Conservation (phyloP, 2,888 invertebrate species). For the Dromius quadrimaculatus region DNA sequence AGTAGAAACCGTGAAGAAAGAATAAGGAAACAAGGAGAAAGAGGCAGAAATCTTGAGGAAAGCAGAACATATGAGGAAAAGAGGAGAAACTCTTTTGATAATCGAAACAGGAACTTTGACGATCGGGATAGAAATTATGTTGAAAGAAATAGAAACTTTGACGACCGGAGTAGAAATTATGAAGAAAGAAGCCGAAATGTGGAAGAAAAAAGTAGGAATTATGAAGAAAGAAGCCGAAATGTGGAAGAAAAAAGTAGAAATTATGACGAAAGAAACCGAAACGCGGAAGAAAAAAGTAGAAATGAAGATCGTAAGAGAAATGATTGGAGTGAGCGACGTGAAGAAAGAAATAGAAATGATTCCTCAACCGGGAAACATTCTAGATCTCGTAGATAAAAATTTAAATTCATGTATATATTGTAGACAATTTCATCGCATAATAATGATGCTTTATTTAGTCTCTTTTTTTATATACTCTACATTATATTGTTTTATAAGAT, state of each 20-base stretch:
- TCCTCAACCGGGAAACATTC: slow-evolving; percentile 6
- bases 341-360: not conserved
- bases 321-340: not conserved
- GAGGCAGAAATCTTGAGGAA: slow-evolving; percentile 54
- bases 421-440: slow-evolving; percentile 19
- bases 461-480: slow-evolving; percentile 63
- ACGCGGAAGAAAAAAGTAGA: slow-evolving; percentile 39
- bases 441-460: slow-evolving; percentile 75
- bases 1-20: slow-evolving; percentile 47
- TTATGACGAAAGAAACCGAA: slow-evolving; percentile 42
- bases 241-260: slow-evolving; percentile 46
- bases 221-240: slow-evolving; percentile 58
- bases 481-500: slow-evolving; percentile 60
- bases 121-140: slow-evolving; percentile 57
- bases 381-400: slow-evolving; percentile 33
- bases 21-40: too few species aligned
- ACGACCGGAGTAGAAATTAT: slow-evolving; percentile 54
- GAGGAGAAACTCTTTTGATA: slow-evolving; percentile 54
- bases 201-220: slow-evolving; percentile 56
- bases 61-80: slow-evolving; percentile 51
- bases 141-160: slow-evolving; percentile 56
- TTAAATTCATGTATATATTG: slow-evolving; percentile 36
- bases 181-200: slow-evolving; percentile 39
- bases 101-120: slow-evolving; percentile 57
- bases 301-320: slow-evolving; percentile 12